Conservation (phyloP, 37 sponge, comb jelly and placozoan genomes). For the Dysidea cf. avara region DNA sequence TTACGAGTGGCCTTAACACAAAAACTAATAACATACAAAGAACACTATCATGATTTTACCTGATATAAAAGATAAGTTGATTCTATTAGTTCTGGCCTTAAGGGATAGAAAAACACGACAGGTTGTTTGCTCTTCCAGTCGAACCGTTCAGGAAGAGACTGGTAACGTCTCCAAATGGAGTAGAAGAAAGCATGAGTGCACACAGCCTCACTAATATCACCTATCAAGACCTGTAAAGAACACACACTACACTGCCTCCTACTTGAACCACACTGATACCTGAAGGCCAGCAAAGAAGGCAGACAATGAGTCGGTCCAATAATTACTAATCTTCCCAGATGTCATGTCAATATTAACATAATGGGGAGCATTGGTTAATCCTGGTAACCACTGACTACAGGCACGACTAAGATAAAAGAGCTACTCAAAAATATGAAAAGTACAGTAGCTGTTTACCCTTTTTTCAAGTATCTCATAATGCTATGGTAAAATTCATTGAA, state of each 20-base stretch:
- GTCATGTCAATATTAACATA: slow-evolving; percentile 89
- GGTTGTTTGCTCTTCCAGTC: slow-evolving; percentile 75
- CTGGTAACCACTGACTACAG: background rate
- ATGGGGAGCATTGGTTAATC: slow-evolving; percentile 6
- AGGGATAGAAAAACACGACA: slow-evolving; percentile 87
- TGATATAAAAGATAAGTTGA: slow-evolving; percentile 95
- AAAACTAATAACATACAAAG: background rate
- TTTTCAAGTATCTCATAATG: slow-evolving; percentile 78
- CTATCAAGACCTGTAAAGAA: slow-evolving; percentile 75
- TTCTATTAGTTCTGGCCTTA: slow-evolving; percentile 94
- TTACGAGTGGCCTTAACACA: slow-evolving; percentile 78
- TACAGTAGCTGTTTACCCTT: slow-evolving; percentile 46
- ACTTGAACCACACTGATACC: slow-evolving; percentile 49
- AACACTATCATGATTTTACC: slow-evolving; percentile 10
- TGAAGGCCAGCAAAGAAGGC: slow-evolving; percentile 93
- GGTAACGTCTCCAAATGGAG: slow-evolving; percentile 89
- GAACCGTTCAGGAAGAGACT: slow-evolving; percentile 90
- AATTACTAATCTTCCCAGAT: slow-evolving; percentile 71
- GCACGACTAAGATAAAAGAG: background rate
- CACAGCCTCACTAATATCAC: slow-evolving; percentile 92
- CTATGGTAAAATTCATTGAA: slow-evolving; percentile 75
- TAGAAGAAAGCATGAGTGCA: slow-evolving; percentile 94
- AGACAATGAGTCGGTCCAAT: slow-evolving; percentile 93
- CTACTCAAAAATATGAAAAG: slow-evolving; percentile 4
- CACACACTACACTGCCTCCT: background rate